phyloP scores from a whole-genome alignment of 2,888 invertebrate species.

The Lepidonotus clava region DNA sequence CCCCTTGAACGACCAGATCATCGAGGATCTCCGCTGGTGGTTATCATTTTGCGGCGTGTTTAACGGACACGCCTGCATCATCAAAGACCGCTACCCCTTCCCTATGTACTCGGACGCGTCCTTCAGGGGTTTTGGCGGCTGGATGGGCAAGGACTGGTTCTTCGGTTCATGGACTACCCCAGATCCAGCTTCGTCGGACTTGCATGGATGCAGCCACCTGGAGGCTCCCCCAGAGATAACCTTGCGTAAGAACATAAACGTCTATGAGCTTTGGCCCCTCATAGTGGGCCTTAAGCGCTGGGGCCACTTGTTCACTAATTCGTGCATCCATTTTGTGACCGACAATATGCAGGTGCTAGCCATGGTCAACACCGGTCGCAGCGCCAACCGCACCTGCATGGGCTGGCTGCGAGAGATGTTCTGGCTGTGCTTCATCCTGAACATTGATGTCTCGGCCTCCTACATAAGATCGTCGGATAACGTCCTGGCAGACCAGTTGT shows the following conservation, averaged over 20 bases:
- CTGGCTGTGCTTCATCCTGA: background rate
- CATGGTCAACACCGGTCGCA: background rate
- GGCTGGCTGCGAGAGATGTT: background rate
- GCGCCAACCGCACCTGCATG: background rate
- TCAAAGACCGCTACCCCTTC: background rate
- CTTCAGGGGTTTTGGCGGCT: background rate
- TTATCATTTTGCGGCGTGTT: no score
- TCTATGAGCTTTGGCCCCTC: background rate
- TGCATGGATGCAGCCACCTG: background rate
- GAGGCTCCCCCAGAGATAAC: background rate
- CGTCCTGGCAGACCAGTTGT: background rate
- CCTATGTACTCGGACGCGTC: background rate
- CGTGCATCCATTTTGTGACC: background rate
- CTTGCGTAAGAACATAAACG: background rate
- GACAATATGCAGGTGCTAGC: conserved; percentile 4
- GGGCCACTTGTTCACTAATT: background rate
- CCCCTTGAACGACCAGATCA: no score
- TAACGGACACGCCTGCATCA: background rate
- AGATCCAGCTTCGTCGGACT: background rate
- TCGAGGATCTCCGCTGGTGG: no score
- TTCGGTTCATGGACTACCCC: background rate
- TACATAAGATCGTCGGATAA: background rate
- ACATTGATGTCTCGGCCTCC: background rate
- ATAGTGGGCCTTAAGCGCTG: background rate
- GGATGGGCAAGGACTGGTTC: background rate